Base-by-base conservation (phyloP, 2,888 invertebrate species). In the Rhagophthalmus giganteus region DNA sequence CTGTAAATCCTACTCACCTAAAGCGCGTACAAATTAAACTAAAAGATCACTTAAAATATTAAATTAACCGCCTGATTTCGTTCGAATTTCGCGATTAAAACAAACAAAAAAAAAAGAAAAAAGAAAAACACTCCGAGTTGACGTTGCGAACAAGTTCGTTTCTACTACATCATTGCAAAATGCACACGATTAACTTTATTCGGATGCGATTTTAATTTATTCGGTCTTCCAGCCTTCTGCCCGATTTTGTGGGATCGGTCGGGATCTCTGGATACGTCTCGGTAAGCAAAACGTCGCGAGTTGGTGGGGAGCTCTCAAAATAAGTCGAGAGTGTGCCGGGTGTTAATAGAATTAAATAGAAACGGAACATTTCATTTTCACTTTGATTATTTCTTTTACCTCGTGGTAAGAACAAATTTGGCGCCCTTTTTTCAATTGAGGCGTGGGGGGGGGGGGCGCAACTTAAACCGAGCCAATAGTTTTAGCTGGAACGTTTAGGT, bases 281-380 rank as follows among this genome's bases (percentile, higher is more conserved):
- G 27, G 37, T 34, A n/a, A n/a, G n/a, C n/a, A 30, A 28, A 33
- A 35, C 41, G 33, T 39, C 27, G 32, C 26, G 8, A 25, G 20
- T 40, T 52, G 37, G 66, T 58, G 64, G 63, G 62, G 59, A 55
- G 51, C 49, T 41, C 68, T 66, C 64, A 68, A 68, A 68, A 68
- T 68, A 68, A 68, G 64, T 63, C 64, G 51, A 57, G 61, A 58
- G 59, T 60, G 62, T 60, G 60, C 63, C 60, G 54, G 59, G 55
- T 54, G 54, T 46, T 51, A 42, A 42, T 50, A 47, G 50, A 34
- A 48, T 39, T 27, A 34, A 33, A 48, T 39, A 24, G 35, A 25
- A 27, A 34, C 30, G 28, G 45, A 27, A 30, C 28, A 30, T 37
- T 37, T 46, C 30, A 33, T 31, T 31, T 41, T 30, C n/a, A n/a